phyloP scores from a whole-genome alignment of 2,888 invertebrate genomes.

The Pachydiplax longipennis region DNA sequence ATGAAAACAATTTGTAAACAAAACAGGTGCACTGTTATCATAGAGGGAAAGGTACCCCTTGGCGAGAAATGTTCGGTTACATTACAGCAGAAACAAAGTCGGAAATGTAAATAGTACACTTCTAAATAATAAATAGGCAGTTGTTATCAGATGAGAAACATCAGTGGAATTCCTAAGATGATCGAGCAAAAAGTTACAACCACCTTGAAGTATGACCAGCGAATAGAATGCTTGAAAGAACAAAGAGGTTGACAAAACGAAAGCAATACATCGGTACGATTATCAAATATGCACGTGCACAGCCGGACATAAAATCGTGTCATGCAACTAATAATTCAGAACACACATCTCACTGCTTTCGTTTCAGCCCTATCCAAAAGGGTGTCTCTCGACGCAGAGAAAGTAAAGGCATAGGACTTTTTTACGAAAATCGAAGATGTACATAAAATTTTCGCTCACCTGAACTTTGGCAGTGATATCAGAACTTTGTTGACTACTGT shows the following conservation, averaged over 20 bases:
- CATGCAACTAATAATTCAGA: slow-evolving; percentile 25
- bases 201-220: too few species aligned
- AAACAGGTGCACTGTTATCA: too few species aligned
- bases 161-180: too few species aligned
- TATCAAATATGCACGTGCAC: background rate
- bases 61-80: too few species aligned
- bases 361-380: background rate
- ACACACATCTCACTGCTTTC: slow-evolving; percentile 19
- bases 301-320: slow-evolving; percentile 31
- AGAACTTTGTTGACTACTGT: slow-evolving; percentile 46
- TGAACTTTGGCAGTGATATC: slow-evolving; percentile 49
- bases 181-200: too few species aligned
- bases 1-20: too few species aligned
- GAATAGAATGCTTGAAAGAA: background rate
- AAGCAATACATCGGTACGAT: background rate
- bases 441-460: slow-evolving; percentile 44
- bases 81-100: too few species aligned
- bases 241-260: background rate
- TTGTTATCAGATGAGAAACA: too few species aligned
- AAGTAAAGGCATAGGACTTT: background rate
- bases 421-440: background rate
- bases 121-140: too few species aligned
- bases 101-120: too few species aligned
- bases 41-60: too few species aligned
- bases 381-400: background rate